Evolutionary conservation across 2,888 invertebrate species (phyloP).

Genomic region (Aproaerema taeniolella): DNA sequence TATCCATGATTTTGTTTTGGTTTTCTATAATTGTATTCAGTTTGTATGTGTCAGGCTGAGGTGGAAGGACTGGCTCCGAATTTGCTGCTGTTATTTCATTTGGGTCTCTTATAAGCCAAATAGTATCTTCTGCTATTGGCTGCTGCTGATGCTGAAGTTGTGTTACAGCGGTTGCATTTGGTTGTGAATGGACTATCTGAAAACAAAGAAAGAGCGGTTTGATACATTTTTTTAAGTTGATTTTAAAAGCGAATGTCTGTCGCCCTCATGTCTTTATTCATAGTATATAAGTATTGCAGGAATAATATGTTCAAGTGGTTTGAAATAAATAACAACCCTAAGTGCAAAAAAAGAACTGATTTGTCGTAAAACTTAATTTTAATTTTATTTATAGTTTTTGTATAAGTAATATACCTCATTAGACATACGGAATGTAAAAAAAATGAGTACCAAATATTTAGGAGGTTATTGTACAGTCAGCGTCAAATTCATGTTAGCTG

Average conservation of each 20-base stretch:
- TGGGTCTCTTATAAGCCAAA: slow-evolving; percentile 4
- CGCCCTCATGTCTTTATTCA: too few species aligned
- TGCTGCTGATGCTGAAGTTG: background rate
- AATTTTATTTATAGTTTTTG: too few species aligned
- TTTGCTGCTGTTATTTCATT: slow-evolving; percentile 4
- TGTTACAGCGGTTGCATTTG: slow-evolving; percentile 3
- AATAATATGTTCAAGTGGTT: background rate
- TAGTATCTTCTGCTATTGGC: slow-evolving; percentile 1
- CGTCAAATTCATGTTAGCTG: too few species aligned
- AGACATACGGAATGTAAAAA: too few species aligned
- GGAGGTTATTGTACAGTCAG: too few species aligned
- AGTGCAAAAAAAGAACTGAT: slow-evolving; percentile 1
- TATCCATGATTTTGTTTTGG: slow-evolving; percentile 6
- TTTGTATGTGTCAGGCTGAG: slow-evolving; percentile 5
- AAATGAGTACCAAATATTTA: too few species aligned
- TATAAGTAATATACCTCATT: too few species aligned
- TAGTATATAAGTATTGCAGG: background rate
- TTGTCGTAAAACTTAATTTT: too few species aligned
- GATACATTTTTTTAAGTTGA: background rate
- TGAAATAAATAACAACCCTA: background rate
- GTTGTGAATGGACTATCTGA: background rate
- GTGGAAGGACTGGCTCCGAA: slow-evolving; percentile 2
- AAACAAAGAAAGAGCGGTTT: slow-evolving; percentile 6
- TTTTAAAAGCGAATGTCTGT: background rate
- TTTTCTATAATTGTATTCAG: slow-evolving; percentile 6